These are phyloP conservation scores for Pseudopodoces humilis DNA, from an alignment of 2,113 vertebrate species.

Conservation along the genomic window DNA sequence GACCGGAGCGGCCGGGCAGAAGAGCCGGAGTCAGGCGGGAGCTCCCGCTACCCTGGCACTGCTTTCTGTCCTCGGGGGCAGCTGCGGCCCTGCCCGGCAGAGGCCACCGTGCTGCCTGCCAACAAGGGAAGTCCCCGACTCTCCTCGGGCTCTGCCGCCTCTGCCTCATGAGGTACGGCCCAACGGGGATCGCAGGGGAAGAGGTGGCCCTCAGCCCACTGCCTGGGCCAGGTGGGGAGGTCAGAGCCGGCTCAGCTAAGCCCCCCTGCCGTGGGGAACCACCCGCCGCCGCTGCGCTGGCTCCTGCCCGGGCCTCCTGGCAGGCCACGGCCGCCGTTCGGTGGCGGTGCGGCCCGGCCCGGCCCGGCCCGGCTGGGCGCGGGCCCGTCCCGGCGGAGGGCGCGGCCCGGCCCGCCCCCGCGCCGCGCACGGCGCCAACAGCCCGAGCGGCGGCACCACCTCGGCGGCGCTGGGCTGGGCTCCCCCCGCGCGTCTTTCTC, in stretches of 20 bases:
- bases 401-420: neutral
- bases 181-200: neutral
- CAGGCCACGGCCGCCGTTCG: neutral
- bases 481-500: neutral
- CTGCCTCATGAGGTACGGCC: neutral
- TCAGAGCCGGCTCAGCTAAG: no score
- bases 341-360: neutral
- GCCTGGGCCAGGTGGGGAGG: neutral
- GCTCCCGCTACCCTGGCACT: neutral
- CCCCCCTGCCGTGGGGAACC: no score
- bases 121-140: neutral
- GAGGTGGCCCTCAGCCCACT: neutral
- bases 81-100: neutral
- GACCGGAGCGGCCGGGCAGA: neutral
- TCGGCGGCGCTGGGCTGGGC: conserved; percentile 16
- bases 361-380: no score
- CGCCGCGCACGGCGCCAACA: neutral
- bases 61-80: neutral
- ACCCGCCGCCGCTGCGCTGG: neutral
- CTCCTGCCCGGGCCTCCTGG: neutral
- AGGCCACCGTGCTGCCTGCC: neutral
- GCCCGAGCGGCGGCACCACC: neutral
- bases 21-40: neutral
- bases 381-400: no score
- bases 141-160: neutral